These are phyloP conservation scores for Poecile montanus DNA, from an alignment of 2,797 vertebrate genomes.

Conservation along the genomic window DNA sequence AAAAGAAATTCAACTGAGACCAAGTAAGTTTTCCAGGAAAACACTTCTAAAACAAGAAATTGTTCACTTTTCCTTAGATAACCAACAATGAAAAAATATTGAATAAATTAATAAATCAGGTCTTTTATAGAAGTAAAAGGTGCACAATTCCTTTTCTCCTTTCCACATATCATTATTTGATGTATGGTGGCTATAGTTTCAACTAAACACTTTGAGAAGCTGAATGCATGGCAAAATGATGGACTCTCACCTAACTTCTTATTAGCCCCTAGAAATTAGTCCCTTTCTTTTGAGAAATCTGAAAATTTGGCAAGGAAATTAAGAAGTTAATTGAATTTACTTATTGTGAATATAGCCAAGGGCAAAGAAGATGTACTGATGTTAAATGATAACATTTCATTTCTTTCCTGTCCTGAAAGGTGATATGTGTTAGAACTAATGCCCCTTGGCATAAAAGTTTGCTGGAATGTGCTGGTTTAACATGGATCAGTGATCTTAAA, in stretches of 20 bases:
- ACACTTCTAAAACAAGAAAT: background rate
- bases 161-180: background rate
- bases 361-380: constrained; percentile 39
- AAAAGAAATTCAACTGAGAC: background rate
- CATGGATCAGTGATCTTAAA: constrained; percentile 72
- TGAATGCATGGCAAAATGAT: background rate
- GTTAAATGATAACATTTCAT: constrained; percentile 25
- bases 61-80: background rate
- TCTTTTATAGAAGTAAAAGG: background rate
- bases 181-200: background rate
- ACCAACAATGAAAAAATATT: background rate
- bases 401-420: constrained; percentile 61
- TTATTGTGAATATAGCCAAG: constrained; percentile 11
- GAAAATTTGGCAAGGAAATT: background rate
- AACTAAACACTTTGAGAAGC: background rate
- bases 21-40: background rate
- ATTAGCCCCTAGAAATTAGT: background rate
- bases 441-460: constrained; percentile 56
- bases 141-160: background rate
- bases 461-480: constrained; percentile 67
- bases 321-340: constrained; percentile 6
- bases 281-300: background rate
- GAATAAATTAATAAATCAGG: background rate
- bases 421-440: constrained; percentile 55
- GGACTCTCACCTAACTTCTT: background rate